These are phyloP conservation scores for Autographa pulchrina DNA, from an alignment of 2,888 invertebrate genomes.

Conservation along the genomic window DNA sequence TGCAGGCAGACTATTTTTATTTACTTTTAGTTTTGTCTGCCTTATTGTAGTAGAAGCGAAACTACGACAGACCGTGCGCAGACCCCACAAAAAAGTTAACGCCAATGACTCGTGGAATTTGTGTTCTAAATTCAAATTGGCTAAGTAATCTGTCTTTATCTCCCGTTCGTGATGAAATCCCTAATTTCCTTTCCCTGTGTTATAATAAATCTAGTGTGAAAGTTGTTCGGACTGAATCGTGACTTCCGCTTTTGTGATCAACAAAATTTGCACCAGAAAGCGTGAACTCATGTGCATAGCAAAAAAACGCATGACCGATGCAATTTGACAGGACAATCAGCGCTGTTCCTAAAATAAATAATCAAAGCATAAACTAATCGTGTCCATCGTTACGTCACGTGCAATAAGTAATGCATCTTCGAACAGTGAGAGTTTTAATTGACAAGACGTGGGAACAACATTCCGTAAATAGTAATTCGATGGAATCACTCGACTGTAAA, in stretches of 20 bases:
- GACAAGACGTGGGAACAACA: constrained; percentile 42
- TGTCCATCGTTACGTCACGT: constrained; percentile 17
- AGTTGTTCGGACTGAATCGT: constrained; percentile 59
- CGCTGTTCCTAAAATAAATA: constrained; percentile 22
- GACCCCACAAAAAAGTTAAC: constrained; percentile 33
- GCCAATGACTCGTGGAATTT: constrained; percentile 31
- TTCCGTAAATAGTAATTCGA: constrained; percentile 32
- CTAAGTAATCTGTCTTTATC: constrained; percentile 64
- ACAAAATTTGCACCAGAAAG: constrained; percentile 42
- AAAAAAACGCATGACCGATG: constrained; percentile 51
- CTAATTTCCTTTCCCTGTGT: constrained; percentile 33
- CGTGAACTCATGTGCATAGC: constrained; percentile 42
- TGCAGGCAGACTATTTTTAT: constrained; percentile 48
- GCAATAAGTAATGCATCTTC: constrained; percentile 30
- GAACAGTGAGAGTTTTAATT: constrained; percentile 48
- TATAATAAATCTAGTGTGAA: constrained; percentile 63
- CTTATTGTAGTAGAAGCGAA: constrained; percentile 44
- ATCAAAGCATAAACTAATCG: constrained; percentile 24
- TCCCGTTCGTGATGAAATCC: constrained; percentile 65
- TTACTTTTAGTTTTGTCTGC: constrained; percentile 37
- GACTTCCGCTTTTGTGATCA: constrained; percentile 58
- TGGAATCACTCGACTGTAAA: constrained; percentile 44
- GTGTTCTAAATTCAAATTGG: constrained; percentile 43
- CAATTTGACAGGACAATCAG: constrained; percentile 47
- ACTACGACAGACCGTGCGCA: constrained; percentile 36